Conservation (phyloP, 2,797 vertebrate genomes). For the Thalassophryne amazonica region DNA sequence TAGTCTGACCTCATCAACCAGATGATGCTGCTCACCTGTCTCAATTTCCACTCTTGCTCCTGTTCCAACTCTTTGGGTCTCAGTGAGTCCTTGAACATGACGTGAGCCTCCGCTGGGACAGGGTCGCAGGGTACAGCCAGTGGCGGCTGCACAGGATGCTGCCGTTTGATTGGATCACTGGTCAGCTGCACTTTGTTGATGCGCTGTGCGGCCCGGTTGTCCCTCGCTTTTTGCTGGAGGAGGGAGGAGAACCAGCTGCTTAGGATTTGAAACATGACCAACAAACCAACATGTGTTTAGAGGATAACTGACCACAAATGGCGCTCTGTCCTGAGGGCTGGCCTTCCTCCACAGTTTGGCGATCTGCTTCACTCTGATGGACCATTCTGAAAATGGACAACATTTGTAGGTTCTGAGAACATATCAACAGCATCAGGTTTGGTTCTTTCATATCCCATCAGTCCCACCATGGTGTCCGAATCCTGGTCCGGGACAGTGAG, state of each 20-base stretch:
- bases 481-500: too few species aligned
- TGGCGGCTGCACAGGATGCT: slow-evolving; percentile 63
- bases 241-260: neutral
- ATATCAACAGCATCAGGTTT: too few species aligned
- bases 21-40: slow-evolving; percentile 83
- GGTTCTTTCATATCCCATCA: too few species aligned
- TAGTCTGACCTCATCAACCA: too few species aligned
- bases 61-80: slow-evolving; percentile 94
- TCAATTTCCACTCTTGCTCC: slow-evolving; percentile 97
- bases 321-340: slow-evolving; percentile 94
- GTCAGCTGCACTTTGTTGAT: slow-evolving; percentile 96
- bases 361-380: slow-evolving; percentile 95
- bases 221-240: slow-evolving; percentile 94
- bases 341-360: slow-evolving; percentile 98
- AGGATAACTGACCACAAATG: slow-evolving; percentile 88
- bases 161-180: slow-evolving; percentile 87
- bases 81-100: slow-evolving; percentile 87
- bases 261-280: neutral
- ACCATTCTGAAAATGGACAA: slow-evolving; percentile 94
- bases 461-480: too few species aligned
- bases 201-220: slow-evolving; percentile 93
- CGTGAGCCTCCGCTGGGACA: slow-evolving; percentile 81
- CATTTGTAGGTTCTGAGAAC: too few species aligned
- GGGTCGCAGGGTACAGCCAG: slow-evolving; percentile 77
- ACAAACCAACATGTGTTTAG: neutral